These are phyloP conservation scores for Caenorhabditis uteleia DNA, from an alignment of 2,888 invertebrate genomes.

Conservation along the genomic window DNA sequence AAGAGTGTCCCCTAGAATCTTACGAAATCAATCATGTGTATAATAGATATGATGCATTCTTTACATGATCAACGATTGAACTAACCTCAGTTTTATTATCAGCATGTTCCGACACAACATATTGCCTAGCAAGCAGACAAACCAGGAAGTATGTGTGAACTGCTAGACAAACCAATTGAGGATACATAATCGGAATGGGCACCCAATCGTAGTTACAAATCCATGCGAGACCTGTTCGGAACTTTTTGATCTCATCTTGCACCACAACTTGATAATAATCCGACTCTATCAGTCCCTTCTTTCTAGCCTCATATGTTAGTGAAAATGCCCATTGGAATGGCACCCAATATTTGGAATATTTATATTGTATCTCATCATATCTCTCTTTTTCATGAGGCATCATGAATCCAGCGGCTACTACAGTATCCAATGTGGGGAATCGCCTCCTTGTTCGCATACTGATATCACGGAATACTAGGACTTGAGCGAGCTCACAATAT, in stretches of 20 bases:
- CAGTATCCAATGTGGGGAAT: slow-evolving; percentile 57
- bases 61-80: slow-evolving; percentile 1
- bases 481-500: slow-evolving; percentile 51
- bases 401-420: slow-evolving; percentile 59
- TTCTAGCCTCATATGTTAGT: slow-evolving; percentile 53
- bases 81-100: slow-evolving; percentile 55
- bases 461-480: slow-evolving; percentile 59
- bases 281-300: slow-evolving; percentile 53
- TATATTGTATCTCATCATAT: slow-evolving; percentile 57
- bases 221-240: slow-evolving; percentile 60
- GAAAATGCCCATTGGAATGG: slow-evolving; percentile 59
- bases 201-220: slow-evolving; percentile 61
- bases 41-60: too few species aligned
- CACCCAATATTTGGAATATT: slow-evolving; percentile 57
- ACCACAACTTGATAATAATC: slow-evolving; percentile 57
- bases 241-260: slow-evolving; percentile 54
- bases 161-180: slow-evolving; percentile 57
- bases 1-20: too few species aligned
- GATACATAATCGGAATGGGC: slow-evolving; percentile 59
- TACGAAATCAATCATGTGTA: too few species aligned
- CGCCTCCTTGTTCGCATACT: slow-evolving; percentile 51
- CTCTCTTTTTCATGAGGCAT: slow-evolving; percentile 56
- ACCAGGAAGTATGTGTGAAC: slow-evolving; percentile 66
- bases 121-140: slow-evolving; percentile 63
- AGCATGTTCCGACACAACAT: slow-evolving; percentile 55